Evolutionary conservation across 1,140 invertebrate genomes (phyloP).

Genomic region (Drosophila sucinea): DNA sequence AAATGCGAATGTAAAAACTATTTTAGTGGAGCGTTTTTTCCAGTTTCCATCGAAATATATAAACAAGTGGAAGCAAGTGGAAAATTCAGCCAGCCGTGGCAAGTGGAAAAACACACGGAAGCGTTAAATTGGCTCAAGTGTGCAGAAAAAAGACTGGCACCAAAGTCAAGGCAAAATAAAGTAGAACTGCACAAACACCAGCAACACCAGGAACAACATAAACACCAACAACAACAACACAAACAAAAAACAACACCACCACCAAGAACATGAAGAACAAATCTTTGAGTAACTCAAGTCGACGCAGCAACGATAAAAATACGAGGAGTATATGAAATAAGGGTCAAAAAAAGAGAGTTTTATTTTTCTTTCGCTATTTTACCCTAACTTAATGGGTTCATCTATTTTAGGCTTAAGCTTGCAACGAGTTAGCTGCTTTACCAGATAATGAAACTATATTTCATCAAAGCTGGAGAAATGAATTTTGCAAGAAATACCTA

Average conservation of each 20-base stretch:
- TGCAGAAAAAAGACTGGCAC: constrained; percentile 35
- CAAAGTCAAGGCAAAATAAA: constrained; percentile 35
- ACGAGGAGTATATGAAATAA: constrained; percentile 12
- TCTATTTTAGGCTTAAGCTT: too few species aligned
- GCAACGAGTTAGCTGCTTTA: too few species aligned
- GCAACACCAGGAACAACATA: constrained; percentile 26
- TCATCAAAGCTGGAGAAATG: too few species aligned
- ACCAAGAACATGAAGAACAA: constrained; percentile 1
- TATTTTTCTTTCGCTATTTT: neutral
- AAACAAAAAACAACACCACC: constrained; percentile 11
- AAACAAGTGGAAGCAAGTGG: neutral
- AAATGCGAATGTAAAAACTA: neutral
- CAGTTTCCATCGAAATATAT: neutral
- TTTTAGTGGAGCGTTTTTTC: neutral
- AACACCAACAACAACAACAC: constrained; percentile 21
- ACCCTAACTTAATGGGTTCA: neutral
- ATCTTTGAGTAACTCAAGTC: constrained; percentile 11
- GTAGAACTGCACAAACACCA: too few species aligned
- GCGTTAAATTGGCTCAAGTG: constrained; percentile 74
- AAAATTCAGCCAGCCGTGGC: constrained; percentile 48
- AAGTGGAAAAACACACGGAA: constrained; percentile 71
- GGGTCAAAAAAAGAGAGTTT: constrained; percentile 5
- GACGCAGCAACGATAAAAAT: constrained; percentile 5
- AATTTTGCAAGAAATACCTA: too few species aligned
- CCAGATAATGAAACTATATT: too few species aligned